Evolutionary conservation across 2,113 vertebrate genomes (phyloP).

Genomic region (Nibea albiflora): DNA sequence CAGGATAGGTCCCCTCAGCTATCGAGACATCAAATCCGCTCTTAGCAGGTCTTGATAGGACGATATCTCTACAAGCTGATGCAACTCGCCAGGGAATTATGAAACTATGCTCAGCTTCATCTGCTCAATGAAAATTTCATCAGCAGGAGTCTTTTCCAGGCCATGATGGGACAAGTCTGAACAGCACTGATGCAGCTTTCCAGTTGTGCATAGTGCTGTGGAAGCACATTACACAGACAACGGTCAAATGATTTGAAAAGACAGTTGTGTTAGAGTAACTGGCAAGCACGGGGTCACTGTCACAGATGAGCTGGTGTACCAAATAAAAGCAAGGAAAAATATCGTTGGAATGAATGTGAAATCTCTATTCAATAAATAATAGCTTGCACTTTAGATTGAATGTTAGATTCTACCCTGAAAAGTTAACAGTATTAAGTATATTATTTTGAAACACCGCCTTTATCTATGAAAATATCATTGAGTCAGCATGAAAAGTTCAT

Average conservation of each 20-base stretch:
- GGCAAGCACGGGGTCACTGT: background rate
- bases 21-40: constrained; percentile 52
- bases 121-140: constrained; percentile 86
- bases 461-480: constrained; percentile 25
- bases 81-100: constrained; percentile 80
- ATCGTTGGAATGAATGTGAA: constrained; percentile 10
- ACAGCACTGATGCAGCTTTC: constrained; percentile 21
- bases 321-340: background rate
- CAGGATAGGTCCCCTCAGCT: constrained; percentile 39
- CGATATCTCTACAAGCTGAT: constrained; percentile 80
- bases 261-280: background rate
- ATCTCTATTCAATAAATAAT: constrained; percentile 25
- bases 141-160: constrained; percentile 75
- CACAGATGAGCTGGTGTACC: background rate
- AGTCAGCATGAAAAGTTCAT: constrained; percentile 53
- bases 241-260: constrained; percentile 13
- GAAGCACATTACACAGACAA: constrained; percentile 20
- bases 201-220: constrained; percentile 1
- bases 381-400: constrained; percentile 18
- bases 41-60: constrained; percentile 65
- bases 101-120: constrained; percentile 83
- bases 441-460: constrained; percentile 9
- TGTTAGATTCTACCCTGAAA: background rate
- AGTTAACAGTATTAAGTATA: constrained; percentile 1
- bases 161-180: constrained; percentile 61